Evolutionary conservation across 2,113 vertebrate genomes (phyloP).

Genomic region (Myxocyprinus asiaticus): DNA sequence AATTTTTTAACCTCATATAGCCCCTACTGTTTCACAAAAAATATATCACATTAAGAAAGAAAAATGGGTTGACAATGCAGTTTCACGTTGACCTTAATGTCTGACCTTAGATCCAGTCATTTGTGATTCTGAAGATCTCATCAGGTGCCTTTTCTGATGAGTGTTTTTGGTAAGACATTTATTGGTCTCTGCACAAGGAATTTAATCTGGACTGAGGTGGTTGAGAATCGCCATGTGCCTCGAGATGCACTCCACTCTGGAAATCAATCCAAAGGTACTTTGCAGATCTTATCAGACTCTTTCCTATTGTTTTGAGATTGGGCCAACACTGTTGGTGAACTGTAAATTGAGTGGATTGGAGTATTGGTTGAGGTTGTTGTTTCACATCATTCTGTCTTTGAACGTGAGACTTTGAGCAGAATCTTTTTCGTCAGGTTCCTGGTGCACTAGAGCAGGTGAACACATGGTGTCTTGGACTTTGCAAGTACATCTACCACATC

Average conservation of each 20-base stretch:
- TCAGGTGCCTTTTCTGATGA: neutral
- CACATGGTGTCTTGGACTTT: neutral
- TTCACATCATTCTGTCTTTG: constrained; percentile 4
- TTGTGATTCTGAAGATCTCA: too few species aligned
- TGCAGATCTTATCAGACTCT: neutral
- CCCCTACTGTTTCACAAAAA: too few species aligned
- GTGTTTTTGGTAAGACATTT: neutral
- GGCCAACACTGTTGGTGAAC: neutral
- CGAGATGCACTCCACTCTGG: neutral
- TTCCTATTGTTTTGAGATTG: neutral
- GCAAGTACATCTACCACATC: neutral
- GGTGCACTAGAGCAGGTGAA: neutral
- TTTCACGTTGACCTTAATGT: too few species aligned
- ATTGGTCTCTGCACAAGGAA: neutral
- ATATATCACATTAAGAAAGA: too few species aligned
- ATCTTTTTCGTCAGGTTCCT: constrained; percentile 1
- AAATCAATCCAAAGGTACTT: neutral
- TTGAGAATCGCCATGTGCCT: neutral
- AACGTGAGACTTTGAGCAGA: neutral
- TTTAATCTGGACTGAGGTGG: neutral
- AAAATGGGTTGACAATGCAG: too few species aligned
- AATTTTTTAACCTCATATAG: too few species aligned
- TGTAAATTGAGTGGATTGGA: neutral
- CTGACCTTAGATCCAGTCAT: neutral
- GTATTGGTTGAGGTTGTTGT: neutral